Conservation (phyloP, 2,113 vertebrate species). For the Rhegmatorhina hoffmannsi region DNA sequence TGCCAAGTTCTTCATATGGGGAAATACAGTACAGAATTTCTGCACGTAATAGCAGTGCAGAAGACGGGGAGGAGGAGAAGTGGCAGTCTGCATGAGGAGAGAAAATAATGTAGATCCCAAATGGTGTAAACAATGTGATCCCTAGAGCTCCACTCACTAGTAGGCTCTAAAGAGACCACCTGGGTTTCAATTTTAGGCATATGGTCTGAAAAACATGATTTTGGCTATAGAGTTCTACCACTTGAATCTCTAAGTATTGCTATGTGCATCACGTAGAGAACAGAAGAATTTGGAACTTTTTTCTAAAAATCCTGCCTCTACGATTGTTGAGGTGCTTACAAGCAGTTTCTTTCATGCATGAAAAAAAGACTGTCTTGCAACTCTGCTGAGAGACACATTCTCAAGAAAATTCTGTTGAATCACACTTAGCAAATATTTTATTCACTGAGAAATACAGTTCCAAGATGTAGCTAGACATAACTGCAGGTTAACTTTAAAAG, state of each 20-base stretch:
- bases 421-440: slow-evolving; percentile 3
- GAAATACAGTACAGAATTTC: slow-evolving; percentile 44
- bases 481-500: background rate
- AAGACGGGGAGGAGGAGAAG: background rate
- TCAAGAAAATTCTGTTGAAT: background rate
- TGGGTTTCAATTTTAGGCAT: background rate
- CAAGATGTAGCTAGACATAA: background rate
- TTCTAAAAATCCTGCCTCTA: background rate
- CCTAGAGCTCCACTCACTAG: background rate
- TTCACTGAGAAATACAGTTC: slow-evolving; percentile 2
- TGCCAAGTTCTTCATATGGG: slow-evolving; percentile 56
- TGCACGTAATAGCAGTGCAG: slow-evolving; percentile 5
- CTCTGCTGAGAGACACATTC: background rate
- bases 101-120: background rate
- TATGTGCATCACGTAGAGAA: background rate
- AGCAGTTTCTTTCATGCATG: background rate
- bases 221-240: background rate
- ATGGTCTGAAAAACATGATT: background rate
- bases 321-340: background rate
- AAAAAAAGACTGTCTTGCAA: background rate
- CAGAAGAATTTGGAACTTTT: background rate
- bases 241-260: background rate
- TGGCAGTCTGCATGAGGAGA: background rate
- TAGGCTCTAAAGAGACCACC: background rate
- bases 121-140: background rate